These are phyloP conservation scores for Urocolius indicus DNA, from an alignment of 2,113 vertebrate genomes.

Conservation along the genomic window DNA sequence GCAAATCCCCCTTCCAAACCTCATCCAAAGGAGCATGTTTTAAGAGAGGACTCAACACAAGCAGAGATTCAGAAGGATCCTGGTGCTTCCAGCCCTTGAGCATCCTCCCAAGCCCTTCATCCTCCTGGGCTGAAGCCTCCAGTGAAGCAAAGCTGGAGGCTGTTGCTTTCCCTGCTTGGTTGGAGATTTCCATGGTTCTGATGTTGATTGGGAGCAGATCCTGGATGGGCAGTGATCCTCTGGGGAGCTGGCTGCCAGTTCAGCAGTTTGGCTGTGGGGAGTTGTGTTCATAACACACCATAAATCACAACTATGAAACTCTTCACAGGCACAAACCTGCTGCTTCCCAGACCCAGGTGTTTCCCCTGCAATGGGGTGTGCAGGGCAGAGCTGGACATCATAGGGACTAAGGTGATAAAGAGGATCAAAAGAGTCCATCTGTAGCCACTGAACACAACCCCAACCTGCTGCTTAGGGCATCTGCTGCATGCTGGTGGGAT, in stretches of 20 bases:
- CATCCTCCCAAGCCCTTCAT: background rate
- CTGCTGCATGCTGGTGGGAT: background rate
- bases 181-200: background rate
- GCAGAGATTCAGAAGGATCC: background rate
- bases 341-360: accelerated
- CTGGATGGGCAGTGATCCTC: accelerated
- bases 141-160: background rate
- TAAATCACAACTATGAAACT: accelerated
- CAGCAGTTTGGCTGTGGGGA: background rate
- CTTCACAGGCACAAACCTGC: accelerated
- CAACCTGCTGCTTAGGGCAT: background rate
- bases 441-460: background rate
- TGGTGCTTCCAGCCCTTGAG: background rate
- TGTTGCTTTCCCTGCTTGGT: background rate
- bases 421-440: no score
- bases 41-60: accelerated
- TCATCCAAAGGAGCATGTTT: accelerated
- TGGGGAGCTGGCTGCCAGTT: accelerated
- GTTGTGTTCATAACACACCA: background rate
- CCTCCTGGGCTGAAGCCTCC: background rate
- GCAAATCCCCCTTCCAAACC: background rate
- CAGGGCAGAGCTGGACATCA: background rate
- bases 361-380: accelerated
- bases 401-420: background rate
- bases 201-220: accelerated